Evolutionary conservation across 2,797 vertebrate genomes (phyloP).

Genomic region (Prunella strophiata): DNA sequence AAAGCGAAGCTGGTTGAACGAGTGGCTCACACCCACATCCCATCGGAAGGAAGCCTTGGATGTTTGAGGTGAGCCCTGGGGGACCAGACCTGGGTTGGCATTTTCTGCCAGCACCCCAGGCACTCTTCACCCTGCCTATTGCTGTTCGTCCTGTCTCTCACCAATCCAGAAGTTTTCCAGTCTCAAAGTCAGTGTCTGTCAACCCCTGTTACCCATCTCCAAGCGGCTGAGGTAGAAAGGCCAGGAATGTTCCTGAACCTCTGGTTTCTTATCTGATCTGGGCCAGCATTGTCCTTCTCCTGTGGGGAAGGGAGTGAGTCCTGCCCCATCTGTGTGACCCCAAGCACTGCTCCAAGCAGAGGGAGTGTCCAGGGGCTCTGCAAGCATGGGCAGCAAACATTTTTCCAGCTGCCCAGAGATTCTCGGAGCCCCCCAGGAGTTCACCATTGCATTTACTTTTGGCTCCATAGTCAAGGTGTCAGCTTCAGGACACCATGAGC

Average conservation of each 20-base stretch:
- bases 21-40: constrained; percentile 79
- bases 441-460: constrained; percentile 87
- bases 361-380: rapidly evolving
- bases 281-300: constrained; percentile 80
- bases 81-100: not conserved
- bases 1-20: constrained; percentile 89
- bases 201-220: constrained; percentile 82
- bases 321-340: not conserved
- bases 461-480: constrained; percentile 86
- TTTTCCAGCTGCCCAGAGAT: not conserved
- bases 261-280: constrained; percentile 85
- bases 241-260: constrained; percentile 88
- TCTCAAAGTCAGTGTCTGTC: constrained; percentile 81
- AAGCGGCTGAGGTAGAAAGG: constrained; percentile 85
- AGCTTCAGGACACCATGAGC: constrained; percentile 83
- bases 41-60: constrained; percentile 87
- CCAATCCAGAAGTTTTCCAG: constrained; percentile 89
- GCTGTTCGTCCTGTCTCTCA: constrained; percentile 59
- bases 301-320: constrained; percentile 11
- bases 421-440: rapidly evolving
- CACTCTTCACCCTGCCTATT: rapidly evolving
- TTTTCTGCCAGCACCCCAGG: rapidly evolving
- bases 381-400: rapidly evolving
- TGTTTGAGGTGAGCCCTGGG: constrained; percentile 86
- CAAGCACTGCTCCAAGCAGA: rapidly evolving